These are phyloP conservation scores for Hydropsyche tenuis DNA, from an alignment of 1,140 invertebrate species.

Conservation along the genomic window DNA sequence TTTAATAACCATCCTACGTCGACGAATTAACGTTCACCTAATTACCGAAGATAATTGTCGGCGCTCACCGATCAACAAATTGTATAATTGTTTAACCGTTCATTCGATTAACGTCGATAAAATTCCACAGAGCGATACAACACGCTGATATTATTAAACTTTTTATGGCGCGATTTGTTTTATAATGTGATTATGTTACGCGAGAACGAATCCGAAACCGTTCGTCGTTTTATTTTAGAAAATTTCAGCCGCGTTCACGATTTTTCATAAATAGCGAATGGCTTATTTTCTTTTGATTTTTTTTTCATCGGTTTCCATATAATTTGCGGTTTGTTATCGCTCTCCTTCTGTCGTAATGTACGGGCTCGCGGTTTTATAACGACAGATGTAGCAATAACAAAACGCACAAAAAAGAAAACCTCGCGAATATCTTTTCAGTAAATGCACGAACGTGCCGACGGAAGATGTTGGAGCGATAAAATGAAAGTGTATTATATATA, in stretches of 20 bases:
- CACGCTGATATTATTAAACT: neutral
- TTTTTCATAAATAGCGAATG: neutral
- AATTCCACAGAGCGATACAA: neutral
- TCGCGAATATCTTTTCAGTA: constrained; percentile 18
- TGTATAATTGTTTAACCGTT: constrained; percentile 4
- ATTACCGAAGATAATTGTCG: constrained; percentile 1
- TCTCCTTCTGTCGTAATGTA: constrained; percentile 30
- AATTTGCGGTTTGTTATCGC: constrained; percentile 31
- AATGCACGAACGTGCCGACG: constrained; percentile 24
- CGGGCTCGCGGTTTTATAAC: constrained; percentile 25
- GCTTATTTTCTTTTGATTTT: neutral
- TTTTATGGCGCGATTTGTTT: too few relatives aligned
- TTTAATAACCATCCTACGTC: neutral
- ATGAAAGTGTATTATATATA: constrained; percentile 5
- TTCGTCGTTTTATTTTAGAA: neutral
- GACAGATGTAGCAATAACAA: constrained; percentile 27
- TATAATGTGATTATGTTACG: too few relatives aligned
- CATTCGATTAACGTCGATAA: constrained; percentile 11
- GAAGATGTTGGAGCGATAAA: neutral
- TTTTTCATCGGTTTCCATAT: constrained; percentile 12
- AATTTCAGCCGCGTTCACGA: neutral
- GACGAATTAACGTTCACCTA: neutral
- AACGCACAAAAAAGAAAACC: too few relatives aligned
- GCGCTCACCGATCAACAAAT: constrained; percentile 9
- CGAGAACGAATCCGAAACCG: too few relatives aligned